Conservation (phyloP, 1,140 invertebrate species). For the Drosophila teissieri region DNA sequence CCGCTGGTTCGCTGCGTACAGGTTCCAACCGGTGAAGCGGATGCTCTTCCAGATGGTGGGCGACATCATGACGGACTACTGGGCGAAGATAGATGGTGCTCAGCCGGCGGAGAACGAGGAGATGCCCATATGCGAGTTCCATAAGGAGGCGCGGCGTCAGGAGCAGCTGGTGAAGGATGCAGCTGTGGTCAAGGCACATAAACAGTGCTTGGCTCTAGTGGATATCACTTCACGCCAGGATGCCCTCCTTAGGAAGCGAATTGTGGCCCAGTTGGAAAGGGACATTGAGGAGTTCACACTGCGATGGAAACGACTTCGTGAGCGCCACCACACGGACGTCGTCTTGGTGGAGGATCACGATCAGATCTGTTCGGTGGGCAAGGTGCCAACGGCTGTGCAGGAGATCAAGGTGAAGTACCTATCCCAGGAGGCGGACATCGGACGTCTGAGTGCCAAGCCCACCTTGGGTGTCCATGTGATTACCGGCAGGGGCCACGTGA, state of each 20-base stretch:
- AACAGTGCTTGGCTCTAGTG: conserved; percentile 26
- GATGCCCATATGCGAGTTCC: conserved; percentile 10
- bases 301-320: conserved; percentile 19
- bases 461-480: conserved; percentile 8
- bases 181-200: conserved; percentile 18
- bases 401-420: not conserved
- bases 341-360: conserved; percentile 17
- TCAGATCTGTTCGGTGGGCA: conserved; percentile 19
- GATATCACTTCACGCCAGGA: conserved; percentile 8
- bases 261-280: conserved; percentile 20
- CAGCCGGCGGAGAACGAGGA: not conserved
- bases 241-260: conserved; percentile 5
- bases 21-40: conserved; percentile 30
- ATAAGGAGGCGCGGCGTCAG: conserved; percentile 5
- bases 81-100: not conserved
- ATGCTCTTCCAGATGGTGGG: conserved; percentile 10
- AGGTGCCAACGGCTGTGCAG: conserved; percentile 10
- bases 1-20: conserved; percentile 42
- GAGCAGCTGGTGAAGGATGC: conserved; percentile 35
- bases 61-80: conserved; percentile 26
- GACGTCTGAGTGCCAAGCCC: not conserved
- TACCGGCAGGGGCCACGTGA: not conserved
- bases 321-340: conserved; percentile 25
- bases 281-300: conserved; percentile 30
- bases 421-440: conserved; percentile 14